Evolutionary conservation across 2,797 vertebrate species (phyloP).

Genomic region (Anolis apletophallus): DNA sequence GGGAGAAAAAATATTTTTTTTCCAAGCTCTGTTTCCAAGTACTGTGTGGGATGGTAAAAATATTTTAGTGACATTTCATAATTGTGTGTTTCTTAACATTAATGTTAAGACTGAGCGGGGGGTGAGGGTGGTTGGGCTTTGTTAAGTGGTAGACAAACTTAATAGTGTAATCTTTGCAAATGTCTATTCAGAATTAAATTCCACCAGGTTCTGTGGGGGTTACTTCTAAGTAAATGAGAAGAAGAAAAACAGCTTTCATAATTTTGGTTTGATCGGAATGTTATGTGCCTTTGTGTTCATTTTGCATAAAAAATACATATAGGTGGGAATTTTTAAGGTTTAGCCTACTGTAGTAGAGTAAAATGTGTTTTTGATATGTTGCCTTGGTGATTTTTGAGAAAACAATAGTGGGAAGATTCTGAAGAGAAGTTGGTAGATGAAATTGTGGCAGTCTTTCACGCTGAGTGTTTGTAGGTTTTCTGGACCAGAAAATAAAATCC

Average conservation of each 20-base stretch:
- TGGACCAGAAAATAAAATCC: conserved; percentile 59
- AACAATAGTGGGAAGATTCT: not conserved
- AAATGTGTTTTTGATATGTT: not conserved
- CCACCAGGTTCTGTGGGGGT: not conserved
- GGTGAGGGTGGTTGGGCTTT: too few species aligned
- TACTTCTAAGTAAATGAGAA: not conserved
- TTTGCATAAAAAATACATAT: not conserved
- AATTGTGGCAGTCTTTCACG: not conserved
- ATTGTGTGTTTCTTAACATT: not conserved
- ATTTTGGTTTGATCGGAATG: not conserved
- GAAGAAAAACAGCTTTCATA: not conserved
- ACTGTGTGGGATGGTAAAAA: too few species aligned
- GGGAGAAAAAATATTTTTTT: too few species aligned
- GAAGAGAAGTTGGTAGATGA: conserved; percentile 48
- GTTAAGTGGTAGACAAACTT: not conserved
- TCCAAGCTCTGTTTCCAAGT: too few species aligned
- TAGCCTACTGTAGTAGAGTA: not conserved
- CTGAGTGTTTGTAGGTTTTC: conserved; percentile 47
- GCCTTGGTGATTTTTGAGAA: conserved; percentile 5
- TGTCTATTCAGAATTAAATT: not conserved
- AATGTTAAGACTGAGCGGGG: not conserved
- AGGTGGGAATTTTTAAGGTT: not conserved
- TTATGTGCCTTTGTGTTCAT: not conserved
- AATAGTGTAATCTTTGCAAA: not conserved
- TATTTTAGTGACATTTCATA: not conserved